Conservation (phyloP, 1,140 invertebrate species). For the Rhyacophila brunnea region DNA sequence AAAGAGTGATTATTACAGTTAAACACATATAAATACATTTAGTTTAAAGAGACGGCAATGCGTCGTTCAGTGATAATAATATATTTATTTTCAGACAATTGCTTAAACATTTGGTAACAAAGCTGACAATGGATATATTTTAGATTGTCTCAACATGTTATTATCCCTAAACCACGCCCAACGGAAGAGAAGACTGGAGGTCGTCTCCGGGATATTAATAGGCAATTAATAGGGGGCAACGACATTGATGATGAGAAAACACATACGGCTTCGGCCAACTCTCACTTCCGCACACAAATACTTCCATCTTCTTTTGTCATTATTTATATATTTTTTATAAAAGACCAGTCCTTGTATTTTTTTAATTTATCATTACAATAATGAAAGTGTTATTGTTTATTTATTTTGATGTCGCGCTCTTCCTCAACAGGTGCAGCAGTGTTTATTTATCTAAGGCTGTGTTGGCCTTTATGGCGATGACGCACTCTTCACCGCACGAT, state of each 20-base stretch:
- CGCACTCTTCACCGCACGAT: constrained; percentile 88
- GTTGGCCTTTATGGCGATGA: constrained; percentile 92
- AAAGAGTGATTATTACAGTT: constrained; percentile 5
- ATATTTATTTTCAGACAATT: constrained; percentile 6
- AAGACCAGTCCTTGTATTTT: constrained; percentile 37
- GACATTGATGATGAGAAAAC: constrained; percentile 29
- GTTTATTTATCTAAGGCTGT: constrained; percentile 88
- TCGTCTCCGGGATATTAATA: neutral
- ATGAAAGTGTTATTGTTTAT: constrained; percentile 31
- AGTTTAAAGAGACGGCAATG: constrained; percentile 13
- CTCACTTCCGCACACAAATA: constrained; percentile 35
- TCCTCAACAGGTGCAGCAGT: constrained; percentile 8
- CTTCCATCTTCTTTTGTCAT: constrained; percentile 35
- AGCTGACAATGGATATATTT: too few relatives aligned
- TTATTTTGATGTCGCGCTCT: constrained; percentile 15
- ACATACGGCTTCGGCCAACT: constrained; percentile 27
- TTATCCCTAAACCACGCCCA: constrained; percentile 8
- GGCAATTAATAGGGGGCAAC: constrained; percentile 6
- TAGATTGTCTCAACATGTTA: constrained; percentile 1
- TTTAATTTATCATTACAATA: constrained; percentile 33
- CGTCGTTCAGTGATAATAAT: constrained; percentile 21
- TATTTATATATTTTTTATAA: constrained; percentile 37
- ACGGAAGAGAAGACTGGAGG: neutral
- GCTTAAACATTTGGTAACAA: too few relatives aligned
- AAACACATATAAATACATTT: constrained; percentile 22